These are phyloP conservation scores for Mus minutoides DNA, from an alignment of 2,797 vertebrate species.

Conservation along the genomic window DNA sequence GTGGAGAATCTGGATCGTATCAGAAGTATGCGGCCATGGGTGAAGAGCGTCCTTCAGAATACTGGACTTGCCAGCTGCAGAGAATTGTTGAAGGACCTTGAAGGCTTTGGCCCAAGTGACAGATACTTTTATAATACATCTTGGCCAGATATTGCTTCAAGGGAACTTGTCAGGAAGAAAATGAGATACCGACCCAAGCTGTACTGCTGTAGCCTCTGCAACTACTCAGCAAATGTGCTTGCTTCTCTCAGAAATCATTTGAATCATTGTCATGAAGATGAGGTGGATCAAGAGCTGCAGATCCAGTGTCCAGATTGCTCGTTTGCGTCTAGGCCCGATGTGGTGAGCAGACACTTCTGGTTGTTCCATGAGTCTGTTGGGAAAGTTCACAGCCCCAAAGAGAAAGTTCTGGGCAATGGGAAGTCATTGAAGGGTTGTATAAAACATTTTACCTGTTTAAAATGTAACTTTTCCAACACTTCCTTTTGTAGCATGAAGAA, in stretches of 20 bases:
- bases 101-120: neutral
- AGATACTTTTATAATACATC: neutral
- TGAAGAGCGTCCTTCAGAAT: neutral
- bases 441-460: slow-evolving; percentile 92
- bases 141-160: neutral
- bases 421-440: slow-evolving; percentile 84
- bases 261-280: slow-evolving; percentile 92
- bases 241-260: slow-evolving; percentile 94
- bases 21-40: neutral
- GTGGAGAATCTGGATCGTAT: neutral
- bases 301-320: slow-evolving; percentile 93
- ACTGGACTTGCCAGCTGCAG: neutral
- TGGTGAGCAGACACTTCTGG: slow-evolving; percentile 92
- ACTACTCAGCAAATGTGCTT: slow-evolving; percentile 93
- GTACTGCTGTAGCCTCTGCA: slow-evolving; percentile 95
- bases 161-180: neutral
- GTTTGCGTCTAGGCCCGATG: slow-evolving; percentile 91
- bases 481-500: slow-evolving; percentile 96
- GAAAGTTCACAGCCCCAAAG: slow-evolving; percentile 83
- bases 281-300: slow-evolving; percentile 91
- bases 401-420: slow-evolving; percentile 85
- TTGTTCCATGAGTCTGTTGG: slow-evolving; percentile 91
- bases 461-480: slow-evolving; percentile 92
- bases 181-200: slow-evolving; percentile 92
- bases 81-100: no score